Base-by-base conservation (phyloP, 2,113 vertebrate species). In the Sciurus niger region DNA sequence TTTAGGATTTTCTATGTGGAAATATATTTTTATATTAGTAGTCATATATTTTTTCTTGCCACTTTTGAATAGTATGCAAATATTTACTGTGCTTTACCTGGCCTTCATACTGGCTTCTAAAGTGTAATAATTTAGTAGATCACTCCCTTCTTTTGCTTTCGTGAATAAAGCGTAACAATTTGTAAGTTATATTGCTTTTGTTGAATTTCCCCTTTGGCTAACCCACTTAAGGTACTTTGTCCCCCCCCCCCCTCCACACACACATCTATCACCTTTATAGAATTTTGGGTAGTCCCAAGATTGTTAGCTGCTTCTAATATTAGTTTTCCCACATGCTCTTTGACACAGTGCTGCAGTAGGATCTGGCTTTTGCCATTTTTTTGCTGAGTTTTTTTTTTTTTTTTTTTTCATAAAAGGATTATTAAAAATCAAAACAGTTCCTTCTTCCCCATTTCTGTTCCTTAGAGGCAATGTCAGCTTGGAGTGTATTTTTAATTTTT, bases 21-120 rank as follows among this genome's bases (percentile, higher is more conserved):
- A 67, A 65, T 53, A 65, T 28, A 37, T 72, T 90, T 89, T 80
- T 87, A 18, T 90, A 34, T 78, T 91, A 80, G 28, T 46, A 17
- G 51, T 14, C 7, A 13, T 32, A 18, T 78, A 30, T 40, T 82
- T 89, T 93, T 82, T 17, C 74, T 2, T 83, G 60, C 70, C 16
- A 40, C 24, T 90, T 93, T 96, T 74, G 37, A 93, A 68, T 76
- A 92, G 46, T 83, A 17, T n/a, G 16, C 63, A 88, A 34, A 25
- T 89, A 82, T 88, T 84, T 77, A 77, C 30, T 95, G 0, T 79
- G 37, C 34, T 91, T 82, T 80, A 84, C n/a, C 37, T 92, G 51
- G 12, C 37, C 40, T 96, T 89, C n/a, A 30, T 76, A 32, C 51
- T 92, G 53, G 73, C 63, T 90, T 60, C 18, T 46, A 85, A 46